phyloP scores from a whole-genome alignment of 2,888 invertebrate genomes.

The Tachystola acroxantha region DNA sequence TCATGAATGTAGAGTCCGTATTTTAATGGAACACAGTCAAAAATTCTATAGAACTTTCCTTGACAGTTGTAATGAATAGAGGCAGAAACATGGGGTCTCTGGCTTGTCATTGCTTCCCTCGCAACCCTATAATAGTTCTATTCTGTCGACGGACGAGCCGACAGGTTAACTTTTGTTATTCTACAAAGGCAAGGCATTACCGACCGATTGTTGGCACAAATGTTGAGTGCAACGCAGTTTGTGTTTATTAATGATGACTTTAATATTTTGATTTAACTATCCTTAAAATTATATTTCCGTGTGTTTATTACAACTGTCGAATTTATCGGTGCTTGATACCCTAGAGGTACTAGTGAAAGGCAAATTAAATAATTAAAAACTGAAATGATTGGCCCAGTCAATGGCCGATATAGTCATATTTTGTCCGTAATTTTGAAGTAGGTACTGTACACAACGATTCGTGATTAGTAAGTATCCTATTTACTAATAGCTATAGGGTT shows the following conservation, averaged over 20 bases:
- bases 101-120: conserved; percentile 71
- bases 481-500: too few species aligned
- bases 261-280: too few species aligned
- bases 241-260: conserved; percentile 53
- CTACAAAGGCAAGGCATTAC: conserved; percentile 72
- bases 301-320: too few species aligned
- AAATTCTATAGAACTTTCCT: conserved; percentile 14
- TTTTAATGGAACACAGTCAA: conserved; percentile 19
- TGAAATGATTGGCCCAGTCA: too few species aligned
- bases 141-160: conserved; percentile 64
- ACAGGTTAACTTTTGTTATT: conserved; percentile 77
- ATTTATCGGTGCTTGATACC: too few species aligned
- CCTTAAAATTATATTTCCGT: too few species aligned
- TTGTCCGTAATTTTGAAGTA: too few species aligned
- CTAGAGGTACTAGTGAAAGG: too few species aligned
- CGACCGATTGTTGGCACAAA: conserved; percentile 73
- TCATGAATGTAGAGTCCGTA: conserved; percentile 13
- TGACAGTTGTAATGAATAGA: conserved; percentile 4
- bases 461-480: too few species aligned
- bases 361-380: too few species aligned
- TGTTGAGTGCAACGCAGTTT: conserved; percentile 69
- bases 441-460: too few species aligned
- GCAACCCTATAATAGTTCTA: conserved; percentile 74
- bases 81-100: conserved; percentile 6
- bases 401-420: too few species aligned